phyloP scores from a whole-genome alignment of 1,140 invertebrate genomes.

The Lepidurus apus region DNA sequence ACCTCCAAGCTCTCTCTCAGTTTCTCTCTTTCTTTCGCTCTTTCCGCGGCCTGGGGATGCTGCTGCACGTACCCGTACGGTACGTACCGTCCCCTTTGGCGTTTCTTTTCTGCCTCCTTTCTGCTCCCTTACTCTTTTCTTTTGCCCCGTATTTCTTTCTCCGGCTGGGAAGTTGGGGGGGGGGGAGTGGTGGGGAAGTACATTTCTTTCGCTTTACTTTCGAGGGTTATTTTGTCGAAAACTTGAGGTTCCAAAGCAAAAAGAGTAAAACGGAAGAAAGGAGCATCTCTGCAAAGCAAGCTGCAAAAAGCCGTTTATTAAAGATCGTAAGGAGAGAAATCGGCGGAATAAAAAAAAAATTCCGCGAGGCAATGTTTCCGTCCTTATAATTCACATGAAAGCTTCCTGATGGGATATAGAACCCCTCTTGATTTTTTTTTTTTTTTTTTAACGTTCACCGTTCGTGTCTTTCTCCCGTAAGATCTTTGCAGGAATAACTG shows the following conservation, averaged over 20 bases:
- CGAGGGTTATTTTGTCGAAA: background rate
- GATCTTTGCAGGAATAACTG: background rate
- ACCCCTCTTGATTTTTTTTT: background rate
- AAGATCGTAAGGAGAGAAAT: background rate
- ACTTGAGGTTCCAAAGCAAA: background rate
- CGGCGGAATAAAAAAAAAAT: background rate
- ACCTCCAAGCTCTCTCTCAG: background rate
- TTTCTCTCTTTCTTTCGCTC: background rate
- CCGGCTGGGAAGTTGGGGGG: background rate
- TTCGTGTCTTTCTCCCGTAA: background rate
- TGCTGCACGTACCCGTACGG: background rate
- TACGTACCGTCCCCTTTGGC: background rate
- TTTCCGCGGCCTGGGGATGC: background rate
- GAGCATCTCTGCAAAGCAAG: background rate
- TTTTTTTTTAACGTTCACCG: background rate
- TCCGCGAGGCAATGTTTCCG: background rate
- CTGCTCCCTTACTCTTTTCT: background rate
- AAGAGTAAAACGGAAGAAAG: background rate
- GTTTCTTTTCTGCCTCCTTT: background rate
- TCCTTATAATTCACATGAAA: slow-evolving; percentile 17
- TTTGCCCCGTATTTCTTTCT: background rate
- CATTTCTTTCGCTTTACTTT: slow-evolving; percentile 3
- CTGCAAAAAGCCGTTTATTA: background rate
- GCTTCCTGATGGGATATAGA: slow-evolving; percentile 19
- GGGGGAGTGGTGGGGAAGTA: background rate